Conservation (phyloP, 2,888 invertebrate genomes). For the Thyatira batis region DNA sequence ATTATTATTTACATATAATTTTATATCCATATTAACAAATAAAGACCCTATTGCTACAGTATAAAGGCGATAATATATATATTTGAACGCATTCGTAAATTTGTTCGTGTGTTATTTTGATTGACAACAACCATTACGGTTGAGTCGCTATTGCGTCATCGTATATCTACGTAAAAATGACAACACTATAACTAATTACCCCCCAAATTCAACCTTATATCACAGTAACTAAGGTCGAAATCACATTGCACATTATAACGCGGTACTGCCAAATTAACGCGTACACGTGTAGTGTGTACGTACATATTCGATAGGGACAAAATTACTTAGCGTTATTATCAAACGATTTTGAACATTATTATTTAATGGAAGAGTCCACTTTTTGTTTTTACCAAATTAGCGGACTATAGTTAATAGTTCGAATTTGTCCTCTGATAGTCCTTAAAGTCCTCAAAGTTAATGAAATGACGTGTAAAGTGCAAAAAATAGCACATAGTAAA, state of each 20-base stretch:
- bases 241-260: neutral
- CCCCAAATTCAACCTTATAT: neutral
- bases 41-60: constrained; percentile 24
- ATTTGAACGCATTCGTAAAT: constrained; percentile 52
- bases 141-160: constrained; percentile 78
- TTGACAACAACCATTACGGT: constrained; percentile 81
- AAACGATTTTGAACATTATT: constrained; percentile 34
- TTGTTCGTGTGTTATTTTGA: constrained; percentile 79
- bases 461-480: constrained; percentile 4
- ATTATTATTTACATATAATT: constrained; percentile 34
- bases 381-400: constrained; percentile 11
- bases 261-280: neutral
- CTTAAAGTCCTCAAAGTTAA: neutral
- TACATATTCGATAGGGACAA: neutral
- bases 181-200: constrained; percentile 19
- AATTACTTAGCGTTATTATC: constrained; percentile 24
- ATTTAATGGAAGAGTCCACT: constrained; percentile 21
- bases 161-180: constrained; percentile 63
- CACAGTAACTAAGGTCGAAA: neutral
- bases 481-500: constrained; percentile 11
- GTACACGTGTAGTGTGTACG: neutral
- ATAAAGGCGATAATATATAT: constrained; percentile 53
- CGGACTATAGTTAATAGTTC: constrained; percentile 17
- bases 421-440: constrained; percentile 21
- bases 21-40: constrained; percentile 17